phyloP scores from a whole-genome alignment of 2,888 invertebrate genomes.

The Polylopha cassiicola region DNA sequence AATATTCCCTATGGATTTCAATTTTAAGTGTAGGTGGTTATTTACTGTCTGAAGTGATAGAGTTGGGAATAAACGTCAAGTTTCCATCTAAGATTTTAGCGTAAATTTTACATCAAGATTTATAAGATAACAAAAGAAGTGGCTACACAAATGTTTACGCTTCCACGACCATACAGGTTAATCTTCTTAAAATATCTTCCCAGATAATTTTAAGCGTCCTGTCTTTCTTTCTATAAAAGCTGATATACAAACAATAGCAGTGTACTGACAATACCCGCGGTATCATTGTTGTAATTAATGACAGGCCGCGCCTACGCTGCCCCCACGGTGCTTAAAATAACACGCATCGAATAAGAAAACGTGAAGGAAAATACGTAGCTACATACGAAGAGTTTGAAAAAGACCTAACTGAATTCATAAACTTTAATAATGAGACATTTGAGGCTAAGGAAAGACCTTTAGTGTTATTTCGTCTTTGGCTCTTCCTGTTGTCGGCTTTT shows the following conservation, averaged over 20 bases:
- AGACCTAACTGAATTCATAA: too few species aligned
- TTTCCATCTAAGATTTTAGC: too few species aligned
- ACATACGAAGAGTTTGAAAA: too few species aligned
- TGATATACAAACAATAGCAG: constrained; percentile 13
- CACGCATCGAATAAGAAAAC: constrained; percentile 1
- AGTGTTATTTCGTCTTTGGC: too few species aligned
- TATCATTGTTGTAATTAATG: constrained; percentile 48
- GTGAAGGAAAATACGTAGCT: not conserved
- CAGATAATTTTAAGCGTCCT: not conserved
- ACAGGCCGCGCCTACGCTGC: constrained; percentile 42
- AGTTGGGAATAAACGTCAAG: too few species aligned
- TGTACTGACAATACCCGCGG: constrained; percentile 35
- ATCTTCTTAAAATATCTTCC: not conserved
- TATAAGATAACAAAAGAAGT: too few species aligned
- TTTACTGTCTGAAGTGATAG: too few species aligned
- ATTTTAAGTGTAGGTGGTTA: not conserved
- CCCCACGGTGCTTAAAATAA: constrained; percentile 26
- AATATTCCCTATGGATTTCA: constrained; percentile 10
- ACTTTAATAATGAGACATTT: too few species aligned
- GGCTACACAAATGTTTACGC: too few species aligned
- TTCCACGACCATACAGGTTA: not conserved
- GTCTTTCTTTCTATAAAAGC: constrained; percentile 6
- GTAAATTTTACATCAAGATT: too few species aligned
- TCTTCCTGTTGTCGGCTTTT: too few species aligned
- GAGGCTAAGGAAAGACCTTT: too few species aligned